These are phyloP conservation scores for Strigamia maritima DNA, from an alignment of 2,888 invertebrate genomes.

Conservation along the genomic window DNA sequence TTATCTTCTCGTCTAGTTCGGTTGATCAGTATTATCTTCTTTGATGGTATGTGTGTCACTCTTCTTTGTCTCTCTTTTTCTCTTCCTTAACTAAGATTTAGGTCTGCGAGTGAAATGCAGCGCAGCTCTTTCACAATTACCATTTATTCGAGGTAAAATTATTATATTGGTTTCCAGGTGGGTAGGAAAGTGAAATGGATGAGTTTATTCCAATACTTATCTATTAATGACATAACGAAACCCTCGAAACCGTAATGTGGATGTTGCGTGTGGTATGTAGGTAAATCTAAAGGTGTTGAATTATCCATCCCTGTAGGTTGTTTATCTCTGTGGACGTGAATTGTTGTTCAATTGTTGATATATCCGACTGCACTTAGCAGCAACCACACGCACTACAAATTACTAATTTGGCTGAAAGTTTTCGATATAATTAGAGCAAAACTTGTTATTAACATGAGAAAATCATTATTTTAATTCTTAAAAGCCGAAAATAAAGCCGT, in stretches of 20 bases:
- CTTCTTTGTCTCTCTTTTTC: neutral
- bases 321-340: constrained; percentile 10
- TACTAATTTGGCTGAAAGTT: constrained; percentile 5
- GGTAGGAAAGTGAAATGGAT: constrained; percentile 11
- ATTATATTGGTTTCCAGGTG: neutral
- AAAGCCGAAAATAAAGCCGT: neutral
- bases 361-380: neutral
- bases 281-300: constrained; percentile 23
- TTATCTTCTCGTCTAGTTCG: neutral
- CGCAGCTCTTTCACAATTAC: neutral
- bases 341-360: constrained; percentile 24
- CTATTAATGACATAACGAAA: neutral
- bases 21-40: constrained; percentile 9
- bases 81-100: neutral
- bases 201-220: neutral
- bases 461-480: neutral
- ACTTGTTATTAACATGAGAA: neutral
- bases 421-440: neutral
- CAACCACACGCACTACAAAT: neutral
- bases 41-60: neutral
- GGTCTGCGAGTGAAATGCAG: neutral
- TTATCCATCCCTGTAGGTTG: neutral
- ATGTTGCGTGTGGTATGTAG: constrained; percentile 21
- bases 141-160: neutral
- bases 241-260: neutral